Conservation (phyloP, 2,797 vertebrate species). For the Amblyraja radiata region DNA sequence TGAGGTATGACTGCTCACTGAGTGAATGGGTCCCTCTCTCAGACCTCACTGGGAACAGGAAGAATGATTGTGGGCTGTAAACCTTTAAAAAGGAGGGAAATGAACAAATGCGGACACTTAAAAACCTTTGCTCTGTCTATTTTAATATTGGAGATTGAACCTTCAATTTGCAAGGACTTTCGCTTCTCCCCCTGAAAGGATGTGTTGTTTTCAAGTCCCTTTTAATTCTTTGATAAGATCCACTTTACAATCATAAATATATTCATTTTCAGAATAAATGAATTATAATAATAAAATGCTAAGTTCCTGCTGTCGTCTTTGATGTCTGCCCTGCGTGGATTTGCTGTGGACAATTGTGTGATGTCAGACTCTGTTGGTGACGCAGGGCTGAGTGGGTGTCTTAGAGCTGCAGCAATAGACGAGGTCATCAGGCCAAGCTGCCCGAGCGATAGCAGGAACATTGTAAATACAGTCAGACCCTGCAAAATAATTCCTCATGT, state of each 20-base stretch:
- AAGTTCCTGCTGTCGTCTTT: neutral
- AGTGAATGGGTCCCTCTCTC: neutral
- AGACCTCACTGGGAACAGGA: neutral
- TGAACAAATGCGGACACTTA: neutral
- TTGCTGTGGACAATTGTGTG: too few species aligned
- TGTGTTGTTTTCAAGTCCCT: neutral
- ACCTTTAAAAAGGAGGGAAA: neutral
- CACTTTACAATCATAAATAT: neutral
- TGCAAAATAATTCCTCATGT: neutral
- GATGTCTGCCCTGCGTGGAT: neutral
- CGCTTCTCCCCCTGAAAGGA: neutral
- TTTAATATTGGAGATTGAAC: neutral
- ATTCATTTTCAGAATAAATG: neutral
- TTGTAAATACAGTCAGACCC: neutral
- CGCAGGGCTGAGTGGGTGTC: neutral
- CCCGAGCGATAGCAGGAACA: neutral
- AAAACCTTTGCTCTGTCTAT: neutral
- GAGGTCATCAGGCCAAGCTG: neutral
- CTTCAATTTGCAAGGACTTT: neutral
- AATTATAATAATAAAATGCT: constrained; percentile 9
- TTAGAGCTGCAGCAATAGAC: neutral
- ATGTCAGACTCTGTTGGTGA: neutral
- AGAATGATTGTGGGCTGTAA: too few species aligned
- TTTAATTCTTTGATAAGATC: constrained; percentile 20
- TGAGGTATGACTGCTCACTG: neutral